Evolutionary conservation across 2,113 vertebrate species (phyloP).

Genomic region (Promerops cafer): DNA sequence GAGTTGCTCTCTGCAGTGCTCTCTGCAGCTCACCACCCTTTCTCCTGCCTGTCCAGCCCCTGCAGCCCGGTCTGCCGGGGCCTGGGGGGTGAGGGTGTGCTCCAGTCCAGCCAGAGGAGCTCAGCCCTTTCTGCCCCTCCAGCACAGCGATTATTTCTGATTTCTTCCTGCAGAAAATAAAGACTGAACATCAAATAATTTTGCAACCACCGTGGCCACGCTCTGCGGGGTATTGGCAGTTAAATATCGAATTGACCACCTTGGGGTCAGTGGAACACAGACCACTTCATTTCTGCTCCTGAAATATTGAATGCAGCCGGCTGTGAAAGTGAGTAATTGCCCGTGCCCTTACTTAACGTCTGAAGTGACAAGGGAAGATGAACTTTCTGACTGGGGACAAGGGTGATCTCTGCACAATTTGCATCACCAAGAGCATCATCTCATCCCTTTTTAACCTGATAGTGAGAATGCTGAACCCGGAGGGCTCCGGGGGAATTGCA

Average conservation of each 20-base stretch:
- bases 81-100: not conserved
- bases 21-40: not conserved
- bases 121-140: not conserved
- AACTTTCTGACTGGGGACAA: not conserved
- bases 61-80: rapidly evolving
- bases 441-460: not conserved
- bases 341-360: not conserved
- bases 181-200: not conserved
- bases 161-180: not conserved
- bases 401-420: not conserved
- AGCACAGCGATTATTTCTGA: not conserved
- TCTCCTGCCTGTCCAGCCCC: rapidly evolving
- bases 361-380: not conserved
- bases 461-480: not conserved
- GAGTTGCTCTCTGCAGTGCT: rapidly evolving
- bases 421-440: not conserved
- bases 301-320: not conserved
- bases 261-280: not conserved
- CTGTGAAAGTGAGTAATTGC: not conserved
- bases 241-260: not conserved
- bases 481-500: not conserved
- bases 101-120: not conserved
- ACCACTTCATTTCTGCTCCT: not conserved
- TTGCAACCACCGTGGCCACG: not conserved
- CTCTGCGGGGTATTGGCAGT: not conserved